Conservation (phyloP, 2,113 vertebrate species). For the Stegastes partitus region DNA sequence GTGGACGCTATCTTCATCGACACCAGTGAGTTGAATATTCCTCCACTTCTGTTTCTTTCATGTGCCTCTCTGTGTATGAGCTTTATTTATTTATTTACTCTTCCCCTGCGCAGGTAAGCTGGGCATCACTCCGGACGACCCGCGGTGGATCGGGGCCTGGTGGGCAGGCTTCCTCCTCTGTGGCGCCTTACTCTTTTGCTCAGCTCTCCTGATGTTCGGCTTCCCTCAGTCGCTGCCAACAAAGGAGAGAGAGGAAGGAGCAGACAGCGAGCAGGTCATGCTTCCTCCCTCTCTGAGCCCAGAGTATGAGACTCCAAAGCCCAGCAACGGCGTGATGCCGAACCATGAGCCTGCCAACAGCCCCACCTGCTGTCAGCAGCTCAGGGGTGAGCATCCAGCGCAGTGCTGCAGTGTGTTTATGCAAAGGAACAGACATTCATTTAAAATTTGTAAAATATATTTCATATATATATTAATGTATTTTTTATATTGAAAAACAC, state of each 20-base stretch:
- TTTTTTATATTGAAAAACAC: no score
- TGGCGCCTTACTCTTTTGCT: conserved; percentile 98
- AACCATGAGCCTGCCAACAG: conserved; percentile 84
- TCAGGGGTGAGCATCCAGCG: conserved; percentile 88
- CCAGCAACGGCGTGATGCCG: conserved; percentile 90
- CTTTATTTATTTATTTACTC: neutral
- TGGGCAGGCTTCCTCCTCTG: conserved; percentile 99
- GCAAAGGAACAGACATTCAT: neutral
- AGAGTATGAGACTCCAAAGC: conserved; percentile 89
- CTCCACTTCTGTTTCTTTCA: no score
- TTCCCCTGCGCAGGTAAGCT: conserved; percentile 84
- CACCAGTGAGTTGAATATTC: conserved; percentile 87
- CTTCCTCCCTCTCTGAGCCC: conserved; percentile 84
- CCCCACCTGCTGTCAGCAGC: conserved; percentile 94
- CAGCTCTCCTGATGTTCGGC: conserved; percentile 96
- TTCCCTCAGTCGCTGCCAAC: conserved; percentile 94
- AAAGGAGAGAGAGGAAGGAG: conserved; percentile 78
- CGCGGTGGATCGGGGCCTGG: conserved; percentile 98
- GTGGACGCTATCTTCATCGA: conserved; percentile 98
- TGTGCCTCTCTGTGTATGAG: neutral
- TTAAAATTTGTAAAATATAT: neutral
- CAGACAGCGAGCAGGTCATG: conserved; percentile 94
- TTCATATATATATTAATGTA: neutral
- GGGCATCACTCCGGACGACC: conserved; percentile 94
- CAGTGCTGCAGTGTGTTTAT: neutral